phyloP scores from a whole-genome alignment of 2,113 vertebrate species.

The Rhinolophus ferrumequinum region DNA sequence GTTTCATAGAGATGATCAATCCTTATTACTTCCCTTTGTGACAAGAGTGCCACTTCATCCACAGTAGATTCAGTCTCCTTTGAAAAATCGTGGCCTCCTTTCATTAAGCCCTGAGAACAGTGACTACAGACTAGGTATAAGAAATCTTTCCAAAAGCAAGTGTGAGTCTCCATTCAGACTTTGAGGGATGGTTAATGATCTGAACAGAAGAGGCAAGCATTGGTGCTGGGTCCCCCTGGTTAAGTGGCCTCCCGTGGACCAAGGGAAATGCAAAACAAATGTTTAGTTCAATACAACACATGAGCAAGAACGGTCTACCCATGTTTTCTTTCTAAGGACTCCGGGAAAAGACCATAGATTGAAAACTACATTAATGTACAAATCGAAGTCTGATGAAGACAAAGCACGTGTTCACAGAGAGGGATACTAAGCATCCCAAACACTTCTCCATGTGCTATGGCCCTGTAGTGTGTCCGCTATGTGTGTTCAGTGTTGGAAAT shows the following conservation, averaged over 20 bases:
- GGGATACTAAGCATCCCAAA: neutral
- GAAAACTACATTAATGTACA: neutral
- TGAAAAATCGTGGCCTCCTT: neutral
- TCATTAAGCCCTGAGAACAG: constrained; percentile 68
- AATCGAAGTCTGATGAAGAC: neutral
- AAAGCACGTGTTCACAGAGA: neutral
- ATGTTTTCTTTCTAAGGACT: neutral
- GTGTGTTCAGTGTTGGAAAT: neutral
- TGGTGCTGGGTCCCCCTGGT: constrained; percentile 31
- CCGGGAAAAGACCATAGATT: neutral
- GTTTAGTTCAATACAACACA: neutral
- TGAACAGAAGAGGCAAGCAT: constrained; percentile 24
- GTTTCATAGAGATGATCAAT: neutral
- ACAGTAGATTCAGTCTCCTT: neutral
- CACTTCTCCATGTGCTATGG: neutral
- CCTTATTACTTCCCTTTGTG: neutral
- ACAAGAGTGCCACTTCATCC: neutral
- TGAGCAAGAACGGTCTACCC: neutral
- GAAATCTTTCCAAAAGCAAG: constrained; percentile 64
- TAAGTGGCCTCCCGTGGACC: neutral
- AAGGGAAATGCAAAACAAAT: constrained; percentile 19
- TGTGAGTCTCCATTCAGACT: neutral
- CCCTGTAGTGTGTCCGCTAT: neutral
- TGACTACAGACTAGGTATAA: constrained; percentile 53
- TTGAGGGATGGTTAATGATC: constrained; percentile 55